Conservation (phyloP, 2,797 vertebrate genomes). For the Pelobates cultripes region DNA sequence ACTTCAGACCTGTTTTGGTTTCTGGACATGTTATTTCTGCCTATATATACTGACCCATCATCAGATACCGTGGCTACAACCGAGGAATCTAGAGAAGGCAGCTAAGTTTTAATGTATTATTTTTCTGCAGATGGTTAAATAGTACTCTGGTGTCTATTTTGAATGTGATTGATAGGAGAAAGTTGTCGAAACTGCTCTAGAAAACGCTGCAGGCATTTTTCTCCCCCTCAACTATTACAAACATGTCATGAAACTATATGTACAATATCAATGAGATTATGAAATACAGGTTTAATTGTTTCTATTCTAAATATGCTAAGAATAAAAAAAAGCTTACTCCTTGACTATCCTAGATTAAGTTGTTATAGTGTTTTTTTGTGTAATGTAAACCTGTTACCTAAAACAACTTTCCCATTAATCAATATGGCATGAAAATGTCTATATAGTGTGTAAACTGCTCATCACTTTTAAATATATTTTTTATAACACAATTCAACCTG, state of each 20-base stretch:
- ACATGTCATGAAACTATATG: slow-evolving; percentile 42
- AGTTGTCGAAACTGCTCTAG: slow-evolving; percentile 36
- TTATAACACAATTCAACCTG: neutral
- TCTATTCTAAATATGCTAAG: slow-evolving; percentile 21
- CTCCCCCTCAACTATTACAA: slow-evolving; percentile 35
- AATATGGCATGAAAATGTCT: neutral
- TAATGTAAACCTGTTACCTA: neutral
- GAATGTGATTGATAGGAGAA: slow-evolving; percentile 45
- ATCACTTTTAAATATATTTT: neutral
- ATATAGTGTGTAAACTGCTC: neutral
- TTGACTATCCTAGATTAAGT: neutral
- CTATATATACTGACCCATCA: neutral
- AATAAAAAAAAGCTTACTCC: slow-evolving; percentile 8
- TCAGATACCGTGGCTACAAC: neutral
- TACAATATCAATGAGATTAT: slow-evolving; percentile 28
- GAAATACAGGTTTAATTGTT: slow-evolving; percentile 18
- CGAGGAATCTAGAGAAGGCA: neutral
- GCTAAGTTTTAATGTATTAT: neutral
- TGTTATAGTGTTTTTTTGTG: neutral
- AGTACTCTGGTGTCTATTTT: slow-evolving; percentile 1
- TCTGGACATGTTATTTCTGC: no score
- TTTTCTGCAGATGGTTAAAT: neutral
- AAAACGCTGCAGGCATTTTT: slow-evolving; percentile 37
- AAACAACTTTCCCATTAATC: neutral
- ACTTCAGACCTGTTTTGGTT: no score